A percentile compares a stretch with the other conserved stretches of the same genome.
These are phyloP conservation scores for Corythaeola cristata DNA, from an alignment of 2,113 vertebrate genomes.

Conservation along the genomic window DNA sequence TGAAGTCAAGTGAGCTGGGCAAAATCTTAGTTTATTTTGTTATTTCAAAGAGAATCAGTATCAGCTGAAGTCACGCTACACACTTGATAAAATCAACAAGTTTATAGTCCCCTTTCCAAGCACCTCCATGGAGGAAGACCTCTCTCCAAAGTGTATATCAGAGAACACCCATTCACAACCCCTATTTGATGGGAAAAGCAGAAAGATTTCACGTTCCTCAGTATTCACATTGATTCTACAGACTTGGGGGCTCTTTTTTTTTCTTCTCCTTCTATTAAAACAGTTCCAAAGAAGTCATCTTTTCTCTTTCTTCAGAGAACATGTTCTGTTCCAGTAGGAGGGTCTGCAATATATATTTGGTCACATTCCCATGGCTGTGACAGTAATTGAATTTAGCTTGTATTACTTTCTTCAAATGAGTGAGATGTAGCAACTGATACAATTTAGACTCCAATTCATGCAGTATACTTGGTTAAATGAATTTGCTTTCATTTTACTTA, in stretches of 20 bases:
- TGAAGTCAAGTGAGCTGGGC: background rate
- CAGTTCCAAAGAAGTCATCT: background rate
- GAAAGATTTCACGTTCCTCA: background rate
- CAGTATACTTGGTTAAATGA: background rate
- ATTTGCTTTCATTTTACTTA: background rate
- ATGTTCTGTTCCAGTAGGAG: background rate
- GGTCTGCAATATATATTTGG: background rate
- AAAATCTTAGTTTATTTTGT: background rate
- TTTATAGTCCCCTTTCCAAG: background rate
- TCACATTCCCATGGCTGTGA: background rate
- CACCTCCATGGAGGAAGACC: background rate
- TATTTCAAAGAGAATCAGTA: background rate
- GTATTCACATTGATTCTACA: background rate
- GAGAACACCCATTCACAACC: background rate
- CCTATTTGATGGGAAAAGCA: background rate
- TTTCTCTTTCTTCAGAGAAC: background rate
- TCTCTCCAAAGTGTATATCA: background rate
- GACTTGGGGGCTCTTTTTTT: fast-evolving
- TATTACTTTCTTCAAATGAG: background rate
- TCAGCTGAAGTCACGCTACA: background rate
- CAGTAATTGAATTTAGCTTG: background rate
- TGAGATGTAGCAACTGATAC: background rate
- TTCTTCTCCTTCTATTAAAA: background rate
- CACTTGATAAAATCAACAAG: background rate
- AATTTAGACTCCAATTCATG: background rate